Conservation (phyloP, 2,888 invertebrate genomes). For the Gerosis bhagava region DNA sequence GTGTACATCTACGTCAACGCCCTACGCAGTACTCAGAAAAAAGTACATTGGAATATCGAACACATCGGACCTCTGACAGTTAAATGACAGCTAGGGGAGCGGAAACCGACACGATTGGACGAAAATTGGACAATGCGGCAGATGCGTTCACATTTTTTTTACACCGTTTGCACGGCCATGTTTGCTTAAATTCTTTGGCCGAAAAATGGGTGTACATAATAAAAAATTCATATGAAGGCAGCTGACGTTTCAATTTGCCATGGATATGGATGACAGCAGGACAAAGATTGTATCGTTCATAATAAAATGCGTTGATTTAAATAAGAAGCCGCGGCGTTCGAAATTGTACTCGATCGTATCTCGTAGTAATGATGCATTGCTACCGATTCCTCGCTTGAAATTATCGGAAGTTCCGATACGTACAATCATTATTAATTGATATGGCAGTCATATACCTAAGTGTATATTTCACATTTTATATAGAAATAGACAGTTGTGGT, state of each 20-base stretch:
- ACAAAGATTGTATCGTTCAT: slow-evolving; percentile 20
- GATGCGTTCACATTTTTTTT: slow-evolving; percentile 68
- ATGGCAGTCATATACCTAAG: slow-evolving; percentile 11
- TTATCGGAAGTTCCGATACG: slow-evolving; percentile 38
- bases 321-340: slow-evolving; percentile 23
- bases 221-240: slow-evolving; percentile 44
- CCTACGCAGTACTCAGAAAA: slow-evolving; percentile 56
- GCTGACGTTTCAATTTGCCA: slow-evolving; percentile 67
- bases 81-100: slow-evolving; percentile 79
- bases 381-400: slow-evolving; percentile 42
- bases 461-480: too few species aligned
- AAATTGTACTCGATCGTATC: slow-evolving; percentile 22
- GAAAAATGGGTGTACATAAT: slow-evolving; percentile 40
- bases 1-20: slow-evolving; percentile 74
- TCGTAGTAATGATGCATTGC: slow-evolving; percentile 54
- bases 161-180: slow-evolving; percentile 61
- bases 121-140: slow-evolving; percentile 76
- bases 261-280: slow-evolving; percentile 59
- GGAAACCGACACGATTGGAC: slow-evolving; percentile 66
- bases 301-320: slow-evolving; percentile 28
- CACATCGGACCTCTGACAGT: slow-evolving; percentile 49
- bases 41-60: slow-evolving; percentile 63
- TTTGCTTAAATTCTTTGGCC: slow-evolving; percentile 62
- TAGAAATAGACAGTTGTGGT: too few species aligned
- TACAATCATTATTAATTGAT: slow-evolving; percentile 12